Evolutionary conservation across 2,797 vertebrate species (phyloP), one percentile per base, ranked within the genome.

Genomic region (Prionace glauca): DNA sequence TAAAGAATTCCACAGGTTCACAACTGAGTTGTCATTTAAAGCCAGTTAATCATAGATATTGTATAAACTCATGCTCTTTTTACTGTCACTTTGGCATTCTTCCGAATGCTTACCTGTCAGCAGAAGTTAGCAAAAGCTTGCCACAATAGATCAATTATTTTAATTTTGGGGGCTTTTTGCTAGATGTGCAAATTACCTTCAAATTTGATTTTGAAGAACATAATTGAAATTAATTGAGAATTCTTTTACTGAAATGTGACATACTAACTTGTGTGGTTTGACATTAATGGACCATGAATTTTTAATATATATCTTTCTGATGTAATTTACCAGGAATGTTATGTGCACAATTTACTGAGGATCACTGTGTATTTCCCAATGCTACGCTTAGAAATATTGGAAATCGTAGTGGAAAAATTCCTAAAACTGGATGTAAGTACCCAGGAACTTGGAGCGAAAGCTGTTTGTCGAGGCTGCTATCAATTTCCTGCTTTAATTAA

Each of bases 401-500:
- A 99, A 96, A 96, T 99, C 96, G 97, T 99, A 96, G 93, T 98
- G 95, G 98, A 98, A 96, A 99, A 97, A 96, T 97, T 99, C 96
- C 98, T 99, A 86, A 98, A 98, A 94, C 97, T 99, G 96, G 99
- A 99, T 96, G 99, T 99, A 97, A 98, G 99, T 98, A 96, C 16
- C 32, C 88, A 77, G 72, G 11, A n/a, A 26, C 69, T 56, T 36
- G 45, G 41, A 36, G 20, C 67, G 41, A 69, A 92, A 92, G 5
- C 18, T 20, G 32, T 69, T 69, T 92, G 29, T 69, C 3, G 4
- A 24, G n/a, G n/a, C 41, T 92, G 65, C 62, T 67, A 67, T 26
- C 1, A 29, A 91, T 32, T 92, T 92, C 65, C 36, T 22, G 36
- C 90, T 92, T 69, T 67, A 91, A 65, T 29, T 88, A 87, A 24